Percentiles rank a stretch among this genome's conserved stretches.
Evolutionary conservation across 1,140 invertebrate species (phyloP).

Genomic region (Saxidomus purpurata): DNA sequence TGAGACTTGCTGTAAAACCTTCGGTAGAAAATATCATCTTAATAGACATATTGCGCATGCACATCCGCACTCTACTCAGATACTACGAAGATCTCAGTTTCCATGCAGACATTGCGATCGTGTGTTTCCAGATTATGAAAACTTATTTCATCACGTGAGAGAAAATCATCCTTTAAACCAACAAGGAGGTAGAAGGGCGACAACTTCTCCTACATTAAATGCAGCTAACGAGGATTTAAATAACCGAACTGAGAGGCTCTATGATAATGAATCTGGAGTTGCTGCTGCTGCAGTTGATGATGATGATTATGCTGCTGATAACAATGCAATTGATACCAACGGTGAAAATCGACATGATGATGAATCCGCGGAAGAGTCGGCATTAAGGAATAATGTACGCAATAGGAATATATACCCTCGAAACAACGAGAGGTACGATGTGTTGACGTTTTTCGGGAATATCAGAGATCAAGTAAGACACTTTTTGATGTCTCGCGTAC

Average conservation of each 20-base stretch:
- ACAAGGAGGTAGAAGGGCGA: neutral
- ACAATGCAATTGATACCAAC: too few species aligned
- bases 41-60: neutral
- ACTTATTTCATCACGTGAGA: slow-evolving; percentile 50
- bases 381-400: neutral
- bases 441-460: slow-evolving; percentile 37
- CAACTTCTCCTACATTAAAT: neutral
- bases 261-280: neutral
- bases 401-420: slow-evolving; percentile 20
- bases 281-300: neutral
- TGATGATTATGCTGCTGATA: too few species aligned
- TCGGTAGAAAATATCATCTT: slow-evolving; percentile 8
- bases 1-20: neutral
- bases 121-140: neutral
- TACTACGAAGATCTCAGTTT: neutral
- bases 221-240: neutral
- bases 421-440: slow-evolving; percentile 23
- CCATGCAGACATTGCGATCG: slow-evolving; percentile 47
- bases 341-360: too few species aligned
- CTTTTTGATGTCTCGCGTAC: slow-evolving; percentile 11
- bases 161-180: slow-evolving; percentile 51
- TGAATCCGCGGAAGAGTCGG: slow-evolving; percentile 12
- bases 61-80: neutral
- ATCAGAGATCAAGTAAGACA: slow-evolving; percentile 23
- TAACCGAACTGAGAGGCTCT: neutral